These are phyloP conservation scores for Drosophila nikananu DNA, from an alignment of 1,140 invertebrate genomes.

Conservation along the genomic window DNA sequence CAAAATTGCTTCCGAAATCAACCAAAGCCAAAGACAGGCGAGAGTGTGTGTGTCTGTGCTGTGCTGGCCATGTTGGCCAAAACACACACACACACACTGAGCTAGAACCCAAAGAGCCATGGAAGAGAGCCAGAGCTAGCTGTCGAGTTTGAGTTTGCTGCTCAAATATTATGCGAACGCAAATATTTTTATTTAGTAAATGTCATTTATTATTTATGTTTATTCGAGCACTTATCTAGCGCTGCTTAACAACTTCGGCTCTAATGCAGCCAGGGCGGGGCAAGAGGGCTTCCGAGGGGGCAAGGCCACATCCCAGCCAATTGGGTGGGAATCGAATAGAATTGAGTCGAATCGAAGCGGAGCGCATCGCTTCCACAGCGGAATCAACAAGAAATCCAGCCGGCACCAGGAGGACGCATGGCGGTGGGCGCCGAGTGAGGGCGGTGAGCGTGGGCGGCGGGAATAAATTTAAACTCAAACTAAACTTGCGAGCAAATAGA, in stretches of 20 bases:
- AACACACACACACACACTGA: constrained; percentile 34
- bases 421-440: neutral
- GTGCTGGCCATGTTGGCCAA: constrained; percentile 64
- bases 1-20: constrained; percentile 83
- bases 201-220: constrained; percentile 85
- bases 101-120: constrained; percentile 73
- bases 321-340: constrained; percentile 38
- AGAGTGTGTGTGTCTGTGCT: constrained; percentile 50
- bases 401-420: constrained; percentile 50
- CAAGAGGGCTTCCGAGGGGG: constrained; percentile 10
- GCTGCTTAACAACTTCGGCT: constrained; percentile 83
- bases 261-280: constrained; percentile 65
- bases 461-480: constrained; percentile 84
- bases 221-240: constrained; percentile 85
- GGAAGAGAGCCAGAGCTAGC: constrained; percentile 76
- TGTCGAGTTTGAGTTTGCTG: constrained; percentile 84
- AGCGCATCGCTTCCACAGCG: constrained; percentile 35
- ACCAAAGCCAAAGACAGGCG: constrained; percentile 56
- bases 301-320: constrained; percentile 71
- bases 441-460: constrained; percentile 21
- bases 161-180: constrained; percentile 85
- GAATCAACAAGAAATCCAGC: constrained; percentile 48
- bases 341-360: constrained; percentile 23
- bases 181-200: constrained; percentile 85
- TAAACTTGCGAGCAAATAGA: constrained; percentile 82